Base-by-base conservation (phyloP, 2,113 vertebrate genomes). In the Gasterosteus aculeatus region DNA sequence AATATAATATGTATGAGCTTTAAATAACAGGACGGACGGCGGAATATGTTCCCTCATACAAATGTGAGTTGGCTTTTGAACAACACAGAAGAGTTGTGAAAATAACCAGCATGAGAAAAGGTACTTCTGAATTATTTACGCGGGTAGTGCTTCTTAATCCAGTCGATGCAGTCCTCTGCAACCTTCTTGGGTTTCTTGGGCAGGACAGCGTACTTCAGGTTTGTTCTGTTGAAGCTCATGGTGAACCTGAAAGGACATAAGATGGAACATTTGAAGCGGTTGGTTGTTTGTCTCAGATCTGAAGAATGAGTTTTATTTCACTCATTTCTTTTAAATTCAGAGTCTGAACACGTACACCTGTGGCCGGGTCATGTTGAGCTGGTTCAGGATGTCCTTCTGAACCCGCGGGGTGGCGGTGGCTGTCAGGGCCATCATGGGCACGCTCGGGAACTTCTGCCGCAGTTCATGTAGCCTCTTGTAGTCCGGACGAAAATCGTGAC, bases 191-290 rank as follows among this genome's bases (percentile, higher is more conserved):
- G 97, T 87, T 96, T 99, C 89, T 99, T 99, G 10, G 96, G 96
- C 83, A 99, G 79, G 10, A 99, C 96, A 0, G 94, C 89, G 0
- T 99, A 99, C 88, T 97, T 99, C 75, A 99, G 85, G 89, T 99
- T 99, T 56, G 94, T 92, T 85, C 98, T 95, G 91, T 99, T 99
- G 89, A 99, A 99, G 89, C 98, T 99, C 98, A 99, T 99, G 19
- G 95, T 97, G 84, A 99, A 99, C 84, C 98, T 99, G 78, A 89
- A 91, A 72, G 81, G 14, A 80, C 6, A 70, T 63, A 31, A 4
- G 57, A 69, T n/a, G 11, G 2, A 42, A 67, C 71, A 75, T 39
- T 3, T 19, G 2, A 3, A 42, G 60, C 3, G 41, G 22, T 41
- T 65, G 12, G 7, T 16, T 38, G 4, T 38, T 18, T n/a, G n/a